Evolutionary conservation across 2,888 invertebrate genomes (phyloP), one percentile per base, ranked within the genome.

Genomic region (Psylliodes chrysocephalus): DNA sequence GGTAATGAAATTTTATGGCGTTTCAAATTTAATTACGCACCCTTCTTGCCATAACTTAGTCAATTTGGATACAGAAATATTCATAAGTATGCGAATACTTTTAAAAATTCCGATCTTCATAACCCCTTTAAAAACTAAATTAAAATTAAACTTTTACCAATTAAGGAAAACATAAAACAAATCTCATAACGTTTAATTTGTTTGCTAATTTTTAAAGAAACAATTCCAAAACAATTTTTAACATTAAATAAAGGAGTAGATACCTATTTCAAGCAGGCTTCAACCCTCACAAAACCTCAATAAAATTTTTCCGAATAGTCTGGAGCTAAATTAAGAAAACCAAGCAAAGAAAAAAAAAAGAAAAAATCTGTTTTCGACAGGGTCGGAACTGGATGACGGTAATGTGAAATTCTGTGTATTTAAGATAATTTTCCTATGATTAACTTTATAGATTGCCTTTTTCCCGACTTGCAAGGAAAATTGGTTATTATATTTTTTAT

Each of bases 281-380:
- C 44, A 35, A 46, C 10, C 46, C 56, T 56, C 56, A 46, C 30
- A 10, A 56, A 56, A 56, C 28, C 56, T 46, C 56, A 56, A 56
- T 56, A 46, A 57, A 57, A 57, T 57, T 57, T 57, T 47, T 57
- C 35, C 40, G 38, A 53, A 46, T 49, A 60, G 53, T 60, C 60
- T 62, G 30, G 49, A 22, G 46, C 51, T 25, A 54, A 55, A 62
- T 62, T 62, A 62, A 28, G 35, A 62, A 56, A 30, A 51, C 35
- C 40, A 53, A 49, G 40, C 42, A 55, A 51, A 35, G 51, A 47
- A 56, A 55, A 49, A 22, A 55, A 60, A 35, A 60, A n/a, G n/a
- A n/a, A 60, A 17, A 55, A 60, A n/a, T 25, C 46, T 25, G 15
- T 22, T 46, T 6, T 22, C 5, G 22, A 19, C 46, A 46, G 22